Evolutionary conservation across 2,888 invertebrate species (phyloP).

Genomic region (Dilophus febrilis): DNA sequence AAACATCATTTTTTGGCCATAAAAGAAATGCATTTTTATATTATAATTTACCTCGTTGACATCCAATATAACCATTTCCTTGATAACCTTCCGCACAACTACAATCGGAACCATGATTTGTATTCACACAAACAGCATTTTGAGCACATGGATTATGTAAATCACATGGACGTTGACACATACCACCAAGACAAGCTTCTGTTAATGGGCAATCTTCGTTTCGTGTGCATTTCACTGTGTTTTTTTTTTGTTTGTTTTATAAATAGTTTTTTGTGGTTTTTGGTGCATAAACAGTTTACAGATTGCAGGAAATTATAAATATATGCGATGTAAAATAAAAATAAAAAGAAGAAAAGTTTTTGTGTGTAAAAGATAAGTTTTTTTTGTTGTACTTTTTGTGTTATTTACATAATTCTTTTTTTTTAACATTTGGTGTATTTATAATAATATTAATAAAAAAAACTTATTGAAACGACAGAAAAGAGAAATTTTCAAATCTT

Average conservation of each 20-base stretch:
- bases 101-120: conserved; percentile 73
- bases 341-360: background rate
- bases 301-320: background rate
- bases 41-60: conserved; percentile 48
- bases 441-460: too few relatives aligned
- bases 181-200: conserved; percentile 70
- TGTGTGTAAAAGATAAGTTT: background rate
- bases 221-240: conserved; percentile 66
- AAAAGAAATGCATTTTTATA: too few relatives aligned
- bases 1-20: too few relatives aligned
- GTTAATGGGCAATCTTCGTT: conserved; percentile 73
- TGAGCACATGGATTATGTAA: conserved; percentile 68
- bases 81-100: conserved; percentile 72
- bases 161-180: conserved; percentile 76
- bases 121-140: conserved; percentile 74
- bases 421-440: too few relatives aligned
- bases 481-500: too few relatives aligned
- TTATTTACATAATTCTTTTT: background rate
- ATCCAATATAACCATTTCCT: conserved; percentile 71
- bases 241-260: conserved; percentile 6
- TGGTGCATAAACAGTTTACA: background rate
- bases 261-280: background rate
- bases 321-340: background rate
- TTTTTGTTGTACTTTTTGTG: too few relatives aligned
- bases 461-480: too few relatives aligned